phyloP scores from a whole-genome alignment of 1,140 invertebrate genomes.

The Atta colombica region DNA sequence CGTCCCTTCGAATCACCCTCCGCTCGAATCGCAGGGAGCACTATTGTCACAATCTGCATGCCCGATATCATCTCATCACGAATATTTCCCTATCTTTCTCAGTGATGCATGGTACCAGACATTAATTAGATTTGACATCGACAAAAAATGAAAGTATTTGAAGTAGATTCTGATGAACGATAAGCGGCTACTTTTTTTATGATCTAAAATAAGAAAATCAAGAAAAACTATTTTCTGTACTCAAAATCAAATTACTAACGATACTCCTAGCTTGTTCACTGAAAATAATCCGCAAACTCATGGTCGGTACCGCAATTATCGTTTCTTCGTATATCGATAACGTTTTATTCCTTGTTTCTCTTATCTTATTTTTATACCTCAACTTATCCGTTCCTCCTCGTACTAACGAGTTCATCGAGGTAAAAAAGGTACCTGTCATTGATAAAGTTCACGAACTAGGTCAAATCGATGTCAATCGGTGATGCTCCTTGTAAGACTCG shows the following conservation, averaged over 20 bases:
- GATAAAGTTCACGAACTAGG: slow-evolving; percentile 61
- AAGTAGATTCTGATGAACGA: background rate
- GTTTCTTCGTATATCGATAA: background rate
- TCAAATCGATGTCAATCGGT: slow-evolving; percentile 47
- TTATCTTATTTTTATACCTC: slow-evolving; percentile 27
- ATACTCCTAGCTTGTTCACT: background rate
- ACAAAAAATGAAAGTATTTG: background rate
- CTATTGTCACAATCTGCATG: slow-evolving; percentile 29
- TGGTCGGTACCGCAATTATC: background rate
- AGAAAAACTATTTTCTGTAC: background rate
- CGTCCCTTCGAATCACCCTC: slow-evolving; percentile 14
- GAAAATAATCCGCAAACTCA: background rate
- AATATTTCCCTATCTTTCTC: slow-evolving; percentile 17
- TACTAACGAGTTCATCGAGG: slow-evolving; percentile 18
- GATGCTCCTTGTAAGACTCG: slow-evolving; percentile 39
- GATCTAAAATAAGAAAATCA: background rate
- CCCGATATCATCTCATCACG: slow-evolving; percentile 16
- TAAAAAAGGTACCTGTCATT: slow-evolving; percentile 26
- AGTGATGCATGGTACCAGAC: background rate
- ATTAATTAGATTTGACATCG: slow-evolving; percentile 39
- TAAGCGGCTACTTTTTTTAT: background rate
- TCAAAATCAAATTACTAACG: background rate
- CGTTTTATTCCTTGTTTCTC: slow-evolving; percentile 15
- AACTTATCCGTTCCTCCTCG: background rate
- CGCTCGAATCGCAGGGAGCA: slow-evolving; percentile 1